Evolutionary conservation across 2,113 vertebrate genomes (phyloP).

Genomic region (Gorsachius goisagi): DNA sequence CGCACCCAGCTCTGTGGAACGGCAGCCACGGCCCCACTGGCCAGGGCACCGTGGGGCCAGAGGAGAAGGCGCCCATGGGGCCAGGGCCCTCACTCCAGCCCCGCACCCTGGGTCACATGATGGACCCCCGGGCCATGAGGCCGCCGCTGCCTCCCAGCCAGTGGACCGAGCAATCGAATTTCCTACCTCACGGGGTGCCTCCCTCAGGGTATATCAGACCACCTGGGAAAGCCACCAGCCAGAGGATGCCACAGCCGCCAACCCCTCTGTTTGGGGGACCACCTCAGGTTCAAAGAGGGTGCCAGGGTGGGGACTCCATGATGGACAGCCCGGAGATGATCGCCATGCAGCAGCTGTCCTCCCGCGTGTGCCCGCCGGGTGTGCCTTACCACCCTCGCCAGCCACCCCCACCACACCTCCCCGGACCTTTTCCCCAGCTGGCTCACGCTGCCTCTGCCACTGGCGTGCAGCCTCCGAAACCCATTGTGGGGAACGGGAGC

Average conservation of each 20-base stretch:
- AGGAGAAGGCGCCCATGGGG: constrained; percentile 65
- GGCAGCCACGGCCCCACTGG: constrained; percentile 74
- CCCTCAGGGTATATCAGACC: constrained; percentile 79
- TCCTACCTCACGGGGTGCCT: constrained; percentile 79
- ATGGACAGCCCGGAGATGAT: constrained; percentile 99
- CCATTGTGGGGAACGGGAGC: constrained; percentile 43
- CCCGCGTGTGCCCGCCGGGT: constrained; percentile 85
- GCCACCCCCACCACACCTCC: constrained; percentile 62
- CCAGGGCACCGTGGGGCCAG: constrained; percentile 61
- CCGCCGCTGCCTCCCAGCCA: constrained; percentile 79
- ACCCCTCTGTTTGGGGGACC: constrained; percentile 63
- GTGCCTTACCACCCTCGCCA: constrained; percentile 77
- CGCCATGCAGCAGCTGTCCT: constrained; percentile 95
- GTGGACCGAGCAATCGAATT: constrained; percentile 86
- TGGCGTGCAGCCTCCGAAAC: constrained; percentile 47
- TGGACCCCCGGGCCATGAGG: constrained; percentile 79
- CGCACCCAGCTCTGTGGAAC: constrained; percentile 80
- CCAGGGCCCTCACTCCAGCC: constrained; percentile 66
- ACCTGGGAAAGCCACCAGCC: constrained; percentile 67
- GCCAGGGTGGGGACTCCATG: constrained; percentile 88
- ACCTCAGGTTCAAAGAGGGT: constrained; percentile 76
- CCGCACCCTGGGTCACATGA: constrained; percentile 68
- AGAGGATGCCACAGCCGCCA: constrained; percentile 54
- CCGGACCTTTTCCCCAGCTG: constrained; percentile 77
- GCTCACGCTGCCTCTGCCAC: constrained; percentile 65